Conservation (phyloP, 2,888 invertebrate species). For the Cheilosia grossa region DNA sequence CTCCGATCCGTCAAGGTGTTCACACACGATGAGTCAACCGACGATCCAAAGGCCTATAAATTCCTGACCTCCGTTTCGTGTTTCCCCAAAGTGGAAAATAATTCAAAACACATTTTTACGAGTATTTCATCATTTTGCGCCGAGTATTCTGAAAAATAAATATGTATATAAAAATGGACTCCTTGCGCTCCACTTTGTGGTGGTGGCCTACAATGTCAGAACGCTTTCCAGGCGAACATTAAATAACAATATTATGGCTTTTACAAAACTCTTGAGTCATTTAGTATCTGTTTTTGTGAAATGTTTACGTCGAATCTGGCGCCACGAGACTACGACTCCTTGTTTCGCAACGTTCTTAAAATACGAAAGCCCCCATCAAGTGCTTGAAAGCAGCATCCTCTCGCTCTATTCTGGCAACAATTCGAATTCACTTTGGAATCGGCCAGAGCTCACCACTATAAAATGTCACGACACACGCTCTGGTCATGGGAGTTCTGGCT, state of each 20-base stretch:
- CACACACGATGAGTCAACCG: conserved; percentile 18
- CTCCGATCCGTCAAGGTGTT: conserved; percentile 2
- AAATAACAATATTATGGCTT: conserved; percentile 68
- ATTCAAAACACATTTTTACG: conserved; percentile 8
- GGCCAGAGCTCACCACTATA: neutral
- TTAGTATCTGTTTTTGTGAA: conserved; percentile 16
- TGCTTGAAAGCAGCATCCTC: conserved; percentile 32
- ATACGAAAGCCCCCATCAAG: conserved; percentile 45
- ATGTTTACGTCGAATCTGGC: conserved; percentile 48
- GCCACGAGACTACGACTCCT: conserved; percentile 32
- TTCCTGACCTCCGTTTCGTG: conserved; percentile 28
- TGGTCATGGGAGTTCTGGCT: conserved; percentile 32
- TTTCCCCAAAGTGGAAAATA: conserved; percentile 11
- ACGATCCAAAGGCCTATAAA: conserved; percentile 9
- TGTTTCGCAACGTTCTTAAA: conserved; percentile 52
- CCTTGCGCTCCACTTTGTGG: conserved; percentile 28
- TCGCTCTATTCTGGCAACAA: neutral
- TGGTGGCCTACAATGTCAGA: conserved; percentile 60
- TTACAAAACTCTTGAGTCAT: conserved; percentile 42
- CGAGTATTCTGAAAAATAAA: conserved; percentile 41
- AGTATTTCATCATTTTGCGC: conserved; percentile 30
- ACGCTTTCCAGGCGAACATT: conserved; percentile 63
- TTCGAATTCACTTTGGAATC: conserved; percentile 8
- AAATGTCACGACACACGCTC: conserved; percentile 20
- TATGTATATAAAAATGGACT: conserved; percentile 38